phyloP scores from a whole-genome alignment of 2,797 vertebrate species.

The Danionella dracula region DNA sequence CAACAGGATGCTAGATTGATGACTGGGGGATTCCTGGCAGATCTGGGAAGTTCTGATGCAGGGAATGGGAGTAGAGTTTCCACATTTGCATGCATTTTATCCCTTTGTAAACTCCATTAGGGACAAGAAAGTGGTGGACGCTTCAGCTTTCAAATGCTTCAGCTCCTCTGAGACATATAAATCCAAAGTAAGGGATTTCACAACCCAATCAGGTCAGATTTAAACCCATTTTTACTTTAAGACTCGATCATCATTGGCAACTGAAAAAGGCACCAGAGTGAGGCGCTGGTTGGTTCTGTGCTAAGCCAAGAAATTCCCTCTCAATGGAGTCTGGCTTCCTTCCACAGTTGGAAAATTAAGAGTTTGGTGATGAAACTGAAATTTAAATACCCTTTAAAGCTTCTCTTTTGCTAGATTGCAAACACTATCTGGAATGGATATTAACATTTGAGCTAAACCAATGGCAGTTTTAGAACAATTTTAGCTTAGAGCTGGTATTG shows the following conservation, averaged over 20 bases:
- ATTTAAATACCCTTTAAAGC: too few relatives aligned
- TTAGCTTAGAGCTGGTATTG: too few relatives aligned
- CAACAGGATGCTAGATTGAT: constrained; percentile 26
- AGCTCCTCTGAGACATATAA: background rate
- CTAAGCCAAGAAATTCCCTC: too few relatives aligned
- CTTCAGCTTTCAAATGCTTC: background rate
- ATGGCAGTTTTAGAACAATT: too few relatives aligned
- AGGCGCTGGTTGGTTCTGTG: too few relatives aligned
- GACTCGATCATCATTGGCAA: background rate
- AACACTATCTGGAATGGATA: too few relatives aligned
- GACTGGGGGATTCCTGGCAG: constrained; percentile 55
- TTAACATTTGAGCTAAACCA: too few relatives aligned
- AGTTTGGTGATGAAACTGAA: too few relatives aligned
- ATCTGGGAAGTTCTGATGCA: constrained; percentile 39
- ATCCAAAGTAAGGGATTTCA: background rate
- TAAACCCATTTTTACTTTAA: background rate
- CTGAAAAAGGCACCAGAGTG: too few relatives aligned
- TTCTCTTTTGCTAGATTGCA: too few relatives aligned
- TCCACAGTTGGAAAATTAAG: too few relatives aligned
- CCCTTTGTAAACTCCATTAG: background rate
- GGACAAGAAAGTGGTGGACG: background rate
- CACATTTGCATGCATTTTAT: background rate
- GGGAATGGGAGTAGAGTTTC: background rate
- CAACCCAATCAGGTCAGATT: background rate
- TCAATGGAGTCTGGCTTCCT: too few relatives aligned